Conservation (phyloP, 1,140 invertebrate species). For the Marisa cornuarietis region DNA sequence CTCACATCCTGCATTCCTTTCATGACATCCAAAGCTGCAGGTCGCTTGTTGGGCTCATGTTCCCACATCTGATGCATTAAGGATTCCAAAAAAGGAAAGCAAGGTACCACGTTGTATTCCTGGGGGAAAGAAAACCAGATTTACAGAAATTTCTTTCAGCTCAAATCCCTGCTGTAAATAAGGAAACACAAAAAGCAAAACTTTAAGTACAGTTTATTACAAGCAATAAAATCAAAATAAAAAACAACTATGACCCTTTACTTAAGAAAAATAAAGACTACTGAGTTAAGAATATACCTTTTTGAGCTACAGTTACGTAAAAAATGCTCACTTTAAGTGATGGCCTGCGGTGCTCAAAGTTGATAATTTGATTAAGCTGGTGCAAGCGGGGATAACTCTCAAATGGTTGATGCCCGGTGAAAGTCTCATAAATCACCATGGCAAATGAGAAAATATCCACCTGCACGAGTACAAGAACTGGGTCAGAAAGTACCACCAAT, state of each 20-base stretch:
- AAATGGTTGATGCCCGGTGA: conserved; percentile 55
- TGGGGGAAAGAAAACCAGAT: conserved; percentile 41
- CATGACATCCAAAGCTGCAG: conserved; percentile 39
- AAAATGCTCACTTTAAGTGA: conserved; percentile 41
- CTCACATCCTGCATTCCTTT: conserved; percentile 33
- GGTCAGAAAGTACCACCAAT: background rate
- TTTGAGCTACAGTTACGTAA: too few relatives aligned
- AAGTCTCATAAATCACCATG: conserved; percentile 52
- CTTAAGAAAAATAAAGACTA: too few relatives aligned
- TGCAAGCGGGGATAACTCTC: conserved; percentile 45
- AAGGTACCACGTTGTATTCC: conserved; percentile 47
- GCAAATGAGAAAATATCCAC: conserved; percentile 61
- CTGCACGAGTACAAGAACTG: conserved; percentile 31
- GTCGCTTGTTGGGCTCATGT: conserved; percentile 35
- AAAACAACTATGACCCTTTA: too few relatives aligned
- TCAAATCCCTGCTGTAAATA: background rate
- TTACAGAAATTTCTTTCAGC: background rate
- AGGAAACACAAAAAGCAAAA: background rate
- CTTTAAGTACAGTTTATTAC: background rate
- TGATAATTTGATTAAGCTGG: conserved; percentile 43
- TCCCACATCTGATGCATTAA: conserved; percentile 50
- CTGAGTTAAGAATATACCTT: too few relatives aligned
- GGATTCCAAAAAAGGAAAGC: conserved; percentile 47
- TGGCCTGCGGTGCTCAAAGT: conserved; percentile 47
- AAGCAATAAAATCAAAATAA: too few relatives aligned